Evolutionary conservation across 1,140 invertebrate genomes (phyloP).

Genomic region (Hormaphis cornu): DNA sequence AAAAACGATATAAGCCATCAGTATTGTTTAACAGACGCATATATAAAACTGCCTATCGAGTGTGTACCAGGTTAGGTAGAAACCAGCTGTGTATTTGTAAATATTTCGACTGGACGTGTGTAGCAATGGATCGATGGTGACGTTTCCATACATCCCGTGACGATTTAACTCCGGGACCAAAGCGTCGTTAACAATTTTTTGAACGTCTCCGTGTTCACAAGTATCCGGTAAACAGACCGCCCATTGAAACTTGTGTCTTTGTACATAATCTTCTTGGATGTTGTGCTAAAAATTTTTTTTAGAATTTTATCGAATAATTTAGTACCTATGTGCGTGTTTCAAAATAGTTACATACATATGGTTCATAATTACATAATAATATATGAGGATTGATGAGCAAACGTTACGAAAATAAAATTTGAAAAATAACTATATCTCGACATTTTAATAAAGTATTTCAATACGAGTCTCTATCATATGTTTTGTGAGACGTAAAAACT

Average conservation of each 20-base stretch:
- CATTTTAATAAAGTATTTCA: no score
- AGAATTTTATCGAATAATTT: no score
- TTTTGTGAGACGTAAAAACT: no score
- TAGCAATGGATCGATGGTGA: not conserved
- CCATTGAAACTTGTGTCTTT: conserved; percentile 15
- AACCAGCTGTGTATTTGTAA: not conserved
- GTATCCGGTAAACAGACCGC: conserved; percentile 14
- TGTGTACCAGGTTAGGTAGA: not conserved
- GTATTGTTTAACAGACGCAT: no score
- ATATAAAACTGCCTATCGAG: not conserved
- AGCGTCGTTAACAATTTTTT: conserved; percentile 8
- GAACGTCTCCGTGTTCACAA: not conserved
- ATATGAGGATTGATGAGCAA: no score
- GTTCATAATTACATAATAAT: no score
- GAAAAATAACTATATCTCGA: no score
- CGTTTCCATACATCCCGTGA: conserved; percentile 2
- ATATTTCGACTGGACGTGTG: not conserved
- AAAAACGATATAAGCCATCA: no score
- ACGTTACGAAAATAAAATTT: no score
- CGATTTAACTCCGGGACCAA: conserved; percentile 10
- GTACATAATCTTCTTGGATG: conserved; percentile 7
- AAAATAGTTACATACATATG: no score
- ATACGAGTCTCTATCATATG: no score
- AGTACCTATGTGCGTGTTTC: no score
- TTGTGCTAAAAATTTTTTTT: conserved; percentile 3